Conservation (phyloP, 2,113 vertebrate species). For the Ictidomys tridecemlineatus region DNA sequence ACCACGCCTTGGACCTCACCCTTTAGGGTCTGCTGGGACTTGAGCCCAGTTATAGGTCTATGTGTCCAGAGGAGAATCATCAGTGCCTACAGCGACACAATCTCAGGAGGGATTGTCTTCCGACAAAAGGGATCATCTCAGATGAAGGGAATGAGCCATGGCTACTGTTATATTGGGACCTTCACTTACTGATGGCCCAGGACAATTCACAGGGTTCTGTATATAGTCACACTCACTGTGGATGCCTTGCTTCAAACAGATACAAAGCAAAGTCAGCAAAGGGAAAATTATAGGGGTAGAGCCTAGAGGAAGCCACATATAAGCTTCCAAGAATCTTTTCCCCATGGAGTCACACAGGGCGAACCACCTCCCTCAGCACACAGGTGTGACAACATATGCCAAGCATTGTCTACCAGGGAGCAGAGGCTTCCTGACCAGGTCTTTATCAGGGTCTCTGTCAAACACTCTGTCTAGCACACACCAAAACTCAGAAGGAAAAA, state of each 20-base stretch:
- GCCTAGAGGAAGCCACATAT: not conserved
- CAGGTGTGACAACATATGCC: accelerated
- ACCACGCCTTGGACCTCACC: not conserved
- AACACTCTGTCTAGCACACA: not conserved
- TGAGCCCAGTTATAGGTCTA: not conserved
- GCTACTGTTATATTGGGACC: no score
- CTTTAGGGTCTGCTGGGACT: no score
- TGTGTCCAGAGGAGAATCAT: not conserved
- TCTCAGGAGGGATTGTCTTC: not conserved
- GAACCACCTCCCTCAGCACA: not conserved
- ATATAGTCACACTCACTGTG: no score
- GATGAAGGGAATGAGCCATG: not conserved
- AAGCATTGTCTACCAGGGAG: not conserved
- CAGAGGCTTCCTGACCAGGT: not conserved
- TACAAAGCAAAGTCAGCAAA: not conserved
- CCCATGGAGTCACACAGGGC: not conserved
- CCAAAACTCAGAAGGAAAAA: not conserved
- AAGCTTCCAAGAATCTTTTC: not conserved
- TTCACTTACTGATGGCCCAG: not conserved
- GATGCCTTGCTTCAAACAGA: not conserved
- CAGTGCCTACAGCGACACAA: not conserved
- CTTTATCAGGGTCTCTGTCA: no score
- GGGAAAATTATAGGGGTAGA: not conserved
- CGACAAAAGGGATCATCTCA: not conserved
- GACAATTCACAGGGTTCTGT: not conserved